Conservation (phyloP, 2,113 vertebrate genomes). For the Pluvianellus socialis region DNA sequence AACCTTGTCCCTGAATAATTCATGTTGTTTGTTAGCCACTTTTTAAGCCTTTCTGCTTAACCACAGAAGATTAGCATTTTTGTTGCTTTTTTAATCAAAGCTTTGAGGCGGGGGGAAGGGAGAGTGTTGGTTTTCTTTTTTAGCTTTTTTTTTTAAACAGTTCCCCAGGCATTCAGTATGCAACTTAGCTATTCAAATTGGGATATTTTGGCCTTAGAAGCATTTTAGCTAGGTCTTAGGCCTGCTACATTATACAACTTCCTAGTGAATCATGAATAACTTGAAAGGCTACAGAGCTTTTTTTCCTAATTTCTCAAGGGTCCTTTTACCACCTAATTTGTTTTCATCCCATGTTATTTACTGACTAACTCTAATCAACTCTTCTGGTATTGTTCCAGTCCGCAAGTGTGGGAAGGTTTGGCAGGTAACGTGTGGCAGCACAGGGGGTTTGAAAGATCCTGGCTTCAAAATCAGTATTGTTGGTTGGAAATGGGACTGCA, state of each 20-base stretch:
- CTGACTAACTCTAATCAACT: constrained; percentile 60
- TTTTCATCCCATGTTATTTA: constrained; percentile 74
- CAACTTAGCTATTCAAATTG: constrained; percentile 28
- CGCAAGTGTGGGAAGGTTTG: constrained; percentile 30
- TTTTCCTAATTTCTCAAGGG: constrained; percentile 71
- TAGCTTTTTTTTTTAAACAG: constrained; percentile 48
- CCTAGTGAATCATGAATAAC: constrained; percentile 60
- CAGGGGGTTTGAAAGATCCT: constrained; percentile 26
- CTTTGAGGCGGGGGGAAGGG: background rate
- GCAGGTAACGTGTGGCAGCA: constrained; percentile 53
- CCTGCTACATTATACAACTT: constrained; percentile 19
- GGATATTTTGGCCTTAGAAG: constrained; percentile 17
- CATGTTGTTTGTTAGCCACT: constrained; percentile 66
- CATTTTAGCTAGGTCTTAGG: constrained; percentile 37
- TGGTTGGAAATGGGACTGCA: constrained; percentile 43
- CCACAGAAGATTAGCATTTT: constrained; percentile 68
- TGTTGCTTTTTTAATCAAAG: constrained; percentile 66
- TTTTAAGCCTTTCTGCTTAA: constrained; percentile 70
- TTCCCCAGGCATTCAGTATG: constrained; percentile 46
- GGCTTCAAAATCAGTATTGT: constrained; percentile 30
- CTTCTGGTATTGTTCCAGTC: constrained; percentile 49
- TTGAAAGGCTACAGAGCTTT: constrained; percentile 57
- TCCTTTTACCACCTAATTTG: constrained; percentile 68
- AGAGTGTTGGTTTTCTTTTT: constrained; percentile 16
- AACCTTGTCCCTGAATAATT: constrained; percentile 71